Conservation (phyloP, 2,113 vertebrate species). For the Pipa parva region DNA sequence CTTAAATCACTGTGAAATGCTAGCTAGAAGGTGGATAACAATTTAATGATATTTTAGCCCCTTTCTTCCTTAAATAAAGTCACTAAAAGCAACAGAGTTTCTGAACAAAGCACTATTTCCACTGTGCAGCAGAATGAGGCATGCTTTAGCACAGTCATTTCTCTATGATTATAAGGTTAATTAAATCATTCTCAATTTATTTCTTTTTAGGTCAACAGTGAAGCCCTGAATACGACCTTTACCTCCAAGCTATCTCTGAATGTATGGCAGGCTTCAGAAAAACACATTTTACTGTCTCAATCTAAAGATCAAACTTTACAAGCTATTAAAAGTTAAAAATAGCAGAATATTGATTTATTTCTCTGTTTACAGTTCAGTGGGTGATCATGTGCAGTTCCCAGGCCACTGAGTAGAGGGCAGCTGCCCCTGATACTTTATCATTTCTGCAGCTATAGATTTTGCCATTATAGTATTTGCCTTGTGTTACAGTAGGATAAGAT, state of each 20-base stretch:
- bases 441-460: constrained; percentile 60
- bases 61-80: no score
- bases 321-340: constrained; percentile 35
- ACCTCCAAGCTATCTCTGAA: background rate
- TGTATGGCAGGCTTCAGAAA: background rate
- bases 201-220: background rate
- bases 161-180: constrained; percentile 1
- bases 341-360: constrained; percentile 46
- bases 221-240: background rate
- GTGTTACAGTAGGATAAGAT: constrained; percentile 49
- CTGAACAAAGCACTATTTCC: background rate
- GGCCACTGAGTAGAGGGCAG: constrained; percentile 44
- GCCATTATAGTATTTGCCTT: constrained; percentile 58
- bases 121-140: background rate
- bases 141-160: background rate
- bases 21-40: background rate
- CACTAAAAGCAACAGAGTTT: background rate
- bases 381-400: constrained; percentile 28
- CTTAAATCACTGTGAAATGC: no score
- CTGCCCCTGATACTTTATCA: constrained; percentile 50
- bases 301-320: constrained; percentile 27
- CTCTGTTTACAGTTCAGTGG: constrained; percentile 57
- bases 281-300: constrained; percentile 6
- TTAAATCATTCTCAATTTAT: constrained; percentile 1
- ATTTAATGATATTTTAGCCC: no score